phyloP scores from a whole-genome alignment of 1,140 invertebrate genomes.

The Zaprionus capensis region DNA sequence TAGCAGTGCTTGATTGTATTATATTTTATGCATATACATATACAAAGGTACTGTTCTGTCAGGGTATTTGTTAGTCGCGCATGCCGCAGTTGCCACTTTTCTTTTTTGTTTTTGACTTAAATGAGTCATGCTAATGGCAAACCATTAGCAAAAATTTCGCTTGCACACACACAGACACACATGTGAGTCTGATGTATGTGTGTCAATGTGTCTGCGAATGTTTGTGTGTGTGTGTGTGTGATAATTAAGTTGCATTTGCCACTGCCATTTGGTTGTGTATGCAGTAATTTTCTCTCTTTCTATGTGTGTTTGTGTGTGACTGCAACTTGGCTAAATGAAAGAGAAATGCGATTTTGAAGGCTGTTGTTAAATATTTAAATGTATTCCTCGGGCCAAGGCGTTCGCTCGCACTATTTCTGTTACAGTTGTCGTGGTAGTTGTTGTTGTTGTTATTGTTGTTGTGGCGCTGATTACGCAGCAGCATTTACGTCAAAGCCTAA shows the following conservation, averaged over 20 bases:
- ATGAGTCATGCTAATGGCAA: constrained; percentile 82
- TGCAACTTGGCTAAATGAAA: constrained; percentile 59
- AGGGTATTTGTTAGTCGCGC: not conserved
- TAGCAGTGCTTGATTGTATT: constrained; percentile 4
- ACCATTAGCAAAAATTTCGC: constrained; percentile 77
- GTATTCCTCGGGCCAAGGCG: constrained; percentile 59
- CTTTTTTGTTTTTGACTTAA: constrained; percentile 64
- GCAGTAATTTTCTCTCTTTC: constrained; percentile 30
- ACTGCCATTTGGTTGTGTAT: constrained; percentile 55
- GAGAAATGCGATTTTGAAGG: constrained; percentile 81
- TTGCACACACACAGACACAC: constrained; percentile 20
- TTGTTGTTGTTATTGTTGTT: constrained; percentile 6
- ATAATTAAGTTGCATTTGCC: constrained; percentile 60
- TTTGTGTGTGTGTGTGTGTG: constrained; percentile 40
- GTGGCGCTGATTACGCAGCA: constrained; percentile 46
- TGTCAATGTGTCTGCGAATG: constrained; percentile 25
- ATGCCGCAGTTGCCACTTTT: not conserved
- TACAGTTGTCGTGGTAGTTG: constrained; percentile 7
- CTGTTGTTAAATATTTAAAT: constrained; percentile 81
- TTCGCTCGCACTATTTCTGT: constrained; percentile 24
- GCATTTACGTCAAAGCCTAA: constrained; percentile 71
- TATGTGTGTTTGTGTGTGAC: constrained; percentile 35
- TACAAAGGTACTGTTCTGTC: not conserved
- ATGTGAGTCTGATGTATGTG: constrained; percentile 23
- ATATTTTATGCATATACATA: not conserved